These are phyloP conservation scores for Gymnothorax javanicus DNA, from an alignment of 2,797 vertebrate species.

Conservation along the genomic window DNA sequence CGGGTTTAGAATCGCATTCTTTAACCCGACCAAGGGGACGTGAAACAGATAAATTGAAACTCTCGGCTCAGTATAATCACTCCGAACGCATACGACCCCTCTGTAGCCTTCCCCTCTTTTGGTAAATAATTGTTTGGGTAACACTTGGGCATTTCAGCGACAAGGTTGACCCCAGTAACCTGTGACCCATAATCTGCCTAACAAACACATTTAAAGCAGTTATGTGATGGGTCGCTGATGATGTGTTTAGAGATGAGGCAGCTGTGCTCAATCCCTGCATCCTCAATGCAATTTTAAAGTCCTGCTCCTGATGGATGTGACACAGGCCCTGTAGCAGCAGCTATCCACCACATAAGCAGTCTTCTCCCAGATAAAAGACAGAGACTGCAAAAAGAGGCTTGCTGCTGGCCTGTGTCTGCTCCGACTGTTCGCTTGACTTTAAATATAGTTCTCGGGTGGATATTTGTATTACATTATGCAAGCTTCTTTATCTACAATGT, in stretches of 20 bases:
- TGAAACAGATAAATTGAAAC: neutral
- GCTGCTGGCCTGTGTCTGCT: neutral
- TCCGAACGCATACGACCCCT: neutral
- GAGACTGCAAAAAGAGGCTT: neutral
- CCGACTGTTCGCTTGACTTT: constrained; percentile 2
- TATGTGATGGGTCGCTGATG: neutral
- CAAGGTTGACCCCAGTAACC: neutral
- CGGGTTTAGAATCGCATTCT: constrained; percentile 72
- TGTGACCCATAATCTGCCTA: neutral
- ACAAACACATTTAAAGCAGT: constrained; percentile 6
- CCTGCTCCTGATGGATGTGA: neutral
- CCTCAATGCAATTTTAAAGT: neutral
- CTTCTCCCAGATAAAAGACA: neutral
- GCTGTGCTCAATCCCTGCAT: neutral
- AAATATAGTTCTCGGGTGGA: neutral
- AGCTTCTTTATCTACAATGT: neutral
- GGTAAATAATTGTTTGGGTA: neutral
- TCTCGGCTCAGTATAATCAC: neutral
- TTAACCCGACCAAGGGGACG: constrained; percentile 14
- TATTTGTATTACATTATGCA: neutral
- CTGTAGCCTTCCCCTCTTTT: neutral
- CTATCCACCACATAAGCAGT: neutral
- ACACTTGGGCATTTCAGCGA: neutral
- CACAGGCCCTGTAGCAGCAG: neutral
- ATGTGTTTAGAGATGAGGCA: neutral